Base-by-base conservation (phyloP, 2,888 invertebrate species). In the Pasiphila rectangulata region DNA sequence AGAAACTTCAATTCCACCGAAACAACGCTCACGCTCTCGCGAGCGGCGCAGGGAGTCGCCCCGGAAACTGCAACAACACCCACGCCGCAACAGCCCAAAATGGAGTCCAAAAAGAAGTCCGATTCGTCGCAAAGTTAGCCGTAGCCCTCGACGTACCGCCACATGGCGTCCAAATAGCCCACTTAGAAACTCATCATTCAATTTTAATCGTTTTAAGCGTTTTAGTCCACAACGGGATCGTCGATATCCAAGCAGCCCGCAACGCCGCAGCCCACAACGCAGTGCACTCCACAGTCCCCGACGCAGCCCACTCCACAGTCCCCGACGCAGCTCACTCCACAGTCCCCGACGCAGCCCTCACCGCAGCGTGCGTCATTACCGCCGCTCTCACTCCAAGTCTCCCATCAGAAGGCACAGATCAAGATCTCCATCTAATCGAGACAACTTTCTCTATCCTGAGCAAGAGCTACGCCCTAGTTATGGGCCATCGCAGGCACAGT, bases 241-340 rank as follows among this genome's bases (percentile, higher is more conserved):
- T 0, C 54, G 35, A 21, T 21, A 6, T 21, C 6, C 2, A 12
- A 32, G 10, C 5, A 46, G 46, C 12, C 46, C 46, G 9, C 40
- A 55, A 1, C 56, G 61, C 4, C 55, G 53, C 17, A 67, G 61
- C 20, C 46, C 59, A 17, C 48, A 15, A 17, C 35, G 19, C 5
- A 49, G 48, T 15, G 43, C 49, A 12, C 44, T 55, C 1, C 57
- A 60, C 20, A 67, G 62, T 21, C 47, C 59, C 13, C 49, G 52
- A 2, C 55, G 54, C 15, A 67, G 61, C 21, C 46, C 59, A 19
- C 48, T 50, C 3, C 55, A 54, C n/a, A 66, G 66, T 12, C 67
- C 63, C 2, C 64, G 44, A 5, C 65, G 59, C 1, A 55, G 49
- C 17, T 45, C 51, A 16, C 36, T 54, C 25, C 19, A 60, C 24